Evolutionary conservation across 2,113 vertebrate genomes (phyloP), one percentile per base, ranked within the genome.

Genomic region (Scomber colias): DNA sequence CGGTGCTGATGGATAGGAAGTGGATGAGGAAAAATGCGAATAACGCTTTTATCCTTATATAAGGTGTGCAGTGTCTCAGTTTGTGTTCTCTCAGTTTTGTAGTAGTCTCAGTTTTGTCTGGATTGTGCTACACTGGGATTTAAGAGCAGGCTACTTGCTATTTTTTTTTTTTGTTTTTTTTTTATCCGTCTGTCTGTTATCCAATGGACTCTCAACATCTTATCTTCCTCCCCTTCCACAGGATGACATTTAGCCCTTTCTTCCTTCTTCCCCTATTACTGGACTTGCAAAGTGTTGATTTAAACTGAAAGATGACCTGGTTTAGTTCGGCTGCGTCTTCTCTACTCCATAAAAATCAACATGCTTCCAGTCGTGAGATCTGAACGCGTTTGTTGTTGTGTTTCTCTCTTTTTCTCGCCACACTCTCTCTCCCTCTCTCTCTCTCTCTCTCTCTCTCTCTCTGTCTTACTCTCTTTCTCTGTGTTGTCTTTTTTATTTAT

Each of bases 401-500:
- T 79, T 71, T 63, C 69, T 83, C 82, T 80, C 77, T 78, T 50
- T 82, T 27, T 27, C 24, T 27, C 24, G 1, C 11, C 11, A 68
- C 21, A 1, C 66, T 44, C 78, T 68, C 60, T 65, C 61, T 75
- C 72, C 75, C 80, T 75, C 68, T 61, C 61, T 49, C 21, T 21
- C 66, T 44, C 78, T 68, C 60, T 65, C 61, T 75, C 72, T 77
- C 80, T 75, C 68, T 61, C 61, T 49, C 72, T 55, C 44, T 74
- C 86, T 63, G 59, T 76, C 91, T 90, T 84, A 75, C 71, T 84
- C 76, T 68, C 79, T 82, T 85, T 84, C 79, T 71, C 79, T 81
- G 81, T 93, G 89, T 92, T 92, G 89, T 93, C 90, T 90, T 92
- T 93, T 94, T 92, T 95, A 92, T 95, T 94, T 92, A 92, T 95